phyloP scores from a whole-genome alignment of 2,797 vertebrate genomes.

The Lagocephalus sceleratus region DNA sequence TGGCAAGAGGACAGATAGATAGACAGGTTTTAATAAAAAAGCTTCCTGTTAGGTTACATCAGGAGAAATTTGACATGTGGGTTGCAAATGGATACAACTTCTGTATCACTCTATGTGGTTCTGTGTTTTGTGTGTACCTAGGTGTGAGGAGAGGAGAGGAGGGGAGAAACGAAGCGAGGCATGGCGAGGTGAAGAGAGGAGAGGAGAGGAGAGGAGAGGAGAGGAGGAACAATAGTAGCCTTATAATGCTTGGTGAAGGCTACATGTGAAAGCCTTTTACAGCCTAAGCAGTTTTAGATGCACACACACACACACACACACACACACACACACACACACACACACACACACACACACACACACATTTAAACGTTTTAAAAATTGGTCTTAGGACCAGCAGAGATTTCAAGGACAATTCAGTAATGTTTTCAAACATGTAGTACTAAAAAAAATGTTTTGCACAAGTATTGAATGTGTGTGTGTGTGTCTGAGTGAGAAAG shows the following conservation, averaged over 20 bases:
- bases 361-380: conserved; percentile 6
- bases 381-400: too few species aligned
- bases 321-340: conserved; percentile 10
- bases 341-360: conserved; percentile 10
- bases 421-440: too few species aligned
- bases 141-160: neutral
- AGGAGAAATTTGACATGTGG: neutral
- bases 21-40: neutral
- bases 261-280: conserved; percentile 60
- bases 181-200: too few species aligned
- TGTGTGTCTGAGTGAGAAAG: neutral
- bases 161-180: too few species aligned
- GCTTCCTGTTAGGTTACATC: neutral
- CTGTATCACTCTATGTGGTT: neutral
- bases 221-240: conserved; percentile 51
- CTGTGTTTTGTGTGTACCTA: neutral
- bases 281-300: conserved; percentile 13
- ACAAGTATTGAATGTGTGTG: too few species aligned
- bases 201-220: neutral
- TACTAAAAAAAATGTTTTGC: too few species aligned
- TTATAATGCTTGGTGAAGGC: conserved; percentile 40
- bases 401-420: too few species aligned
- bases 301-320: conserved; percentile 1
- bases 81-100: neutral
- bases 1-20: conserved; percentile 36